phyloP scores from a whole-genome alignment of 2,797 vertebrate species.

The Urocyon cinereoargenteus region DNA sequence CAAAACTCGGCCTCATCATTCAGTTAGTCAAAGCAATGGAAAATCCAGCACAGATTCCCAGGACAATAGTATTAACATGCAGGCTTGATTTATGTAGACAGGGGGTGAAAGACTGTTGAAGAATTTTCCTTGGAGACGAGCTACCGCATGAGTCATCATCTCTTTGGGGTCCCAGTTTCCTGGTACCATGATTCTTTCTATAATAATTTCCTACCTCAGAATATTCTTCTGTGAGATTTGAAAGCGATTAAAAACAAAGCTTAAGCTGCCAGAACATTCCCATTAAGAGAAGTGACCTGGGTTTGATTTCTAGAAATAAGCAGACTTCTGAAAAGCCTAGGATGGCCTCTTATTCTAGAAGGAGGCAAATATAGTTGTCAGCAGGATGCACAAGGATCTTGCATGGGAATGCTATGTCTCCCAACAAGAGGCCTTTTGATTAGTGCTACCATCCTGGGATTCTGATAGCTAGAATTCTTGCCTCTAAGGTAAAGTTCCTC shows the following conservation, averaged over 20 bases:
- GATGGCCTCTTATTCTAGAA: background rate
- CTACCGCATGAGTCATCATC: background rate
- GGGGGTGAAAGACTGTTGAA: background rate
- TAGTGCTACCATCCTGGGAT: background rate
- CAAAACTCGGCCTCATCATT: background rate
- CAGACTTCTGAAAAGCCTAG: background rate
- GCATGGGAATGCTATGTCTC: background rate
- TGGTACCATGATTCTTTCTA: background rate
- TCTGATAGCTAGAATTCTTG: conserved; percentile 24
- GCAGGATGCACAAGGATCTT: background rate
- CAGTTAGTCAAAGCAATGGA: background rate
- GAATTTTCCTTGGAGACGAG: background rate
- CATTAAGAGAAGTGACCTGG: background rate
- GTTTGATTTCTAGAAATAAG: conserved; percentile 42
- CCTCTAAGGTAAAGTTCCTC: background rate
- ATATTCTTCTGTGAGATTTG: background rate
- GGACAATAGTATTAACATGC: rapidly evolving
- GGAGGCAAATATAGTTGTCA: background rate
- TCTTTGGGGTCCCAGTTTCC: background rate
- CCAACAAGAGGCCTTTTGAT: background rate
- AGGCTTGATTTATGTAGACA: background rate
- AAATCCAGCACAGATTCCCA: background rate
- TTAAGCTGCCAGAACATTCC: background rate
- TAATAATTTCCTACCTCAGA: background rate
- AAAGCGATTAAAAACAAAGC: background rate